Evolutionary conservation across 2,113 vertebrate genomes (phyloP).

Genomic region (Collichthys lucidus): DNA sequence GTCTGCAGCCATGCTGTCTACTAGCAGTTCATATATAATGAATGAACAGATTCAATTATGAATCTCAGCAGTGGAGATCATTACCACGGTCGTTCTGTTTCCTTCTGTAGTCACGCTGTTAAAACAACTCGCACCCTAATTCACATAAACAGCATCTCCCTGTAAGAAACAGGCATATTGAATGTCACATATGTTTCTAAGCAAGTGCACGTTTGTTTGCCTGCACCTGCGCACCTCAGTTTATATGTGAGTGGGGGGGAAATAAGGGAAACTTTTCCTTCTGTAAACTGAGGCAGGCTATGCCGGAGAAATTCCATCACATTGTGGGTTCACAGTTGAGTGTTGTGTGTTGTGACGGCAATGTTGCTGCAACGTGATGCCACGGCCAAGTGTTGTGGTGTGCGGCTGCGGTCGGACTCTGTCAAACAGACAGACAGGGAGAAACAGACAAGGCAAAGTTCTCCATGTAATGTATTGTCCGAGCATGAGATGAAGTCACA

Average conservation of each 20-base stretch:
- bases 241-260: not conserved
- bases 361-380: conserved; percentile 50
- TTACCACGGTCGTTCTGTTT: not conserved
- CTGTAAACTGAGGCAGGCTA: not conserved
- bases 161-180: not conserved
- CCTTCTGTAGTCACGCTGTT: not conserved
- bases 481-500: not conserved
- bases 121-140: not conserved
- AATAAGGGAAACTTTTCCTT: conserved; percentile 1
- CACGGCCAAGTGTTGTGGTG: conserved; percentile 40
- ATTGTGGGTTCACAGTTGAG: conserved; percentile 31
- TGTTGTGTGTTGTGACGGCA: conserved; percentile 8
- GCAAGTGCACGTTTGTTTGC: conserved; percentile 1
- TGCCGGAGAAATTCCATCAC: conserved; percentile 27
- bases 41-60: conserved; percentile 43
- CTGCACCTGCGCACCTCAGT: conserved; percentile 21
- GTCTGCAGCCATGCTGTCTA: conserved; percentile 41
- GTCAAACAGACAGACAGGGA: conserved; percentile 19
- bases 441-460: not conserved
- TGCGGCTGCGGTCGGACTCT: conserved; percentile 39
- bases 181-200: not conserved
- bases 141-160: not conserved
- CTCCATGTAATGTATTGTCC: not conserved
- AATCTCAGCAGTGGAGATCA: conserved; percentile 45
- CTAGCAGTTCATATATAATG: conserved; percentile 53